phyloP scores from a whole-genome alignment of 2,113 vertebrate species.

The Scomber japonicus region DNA sequence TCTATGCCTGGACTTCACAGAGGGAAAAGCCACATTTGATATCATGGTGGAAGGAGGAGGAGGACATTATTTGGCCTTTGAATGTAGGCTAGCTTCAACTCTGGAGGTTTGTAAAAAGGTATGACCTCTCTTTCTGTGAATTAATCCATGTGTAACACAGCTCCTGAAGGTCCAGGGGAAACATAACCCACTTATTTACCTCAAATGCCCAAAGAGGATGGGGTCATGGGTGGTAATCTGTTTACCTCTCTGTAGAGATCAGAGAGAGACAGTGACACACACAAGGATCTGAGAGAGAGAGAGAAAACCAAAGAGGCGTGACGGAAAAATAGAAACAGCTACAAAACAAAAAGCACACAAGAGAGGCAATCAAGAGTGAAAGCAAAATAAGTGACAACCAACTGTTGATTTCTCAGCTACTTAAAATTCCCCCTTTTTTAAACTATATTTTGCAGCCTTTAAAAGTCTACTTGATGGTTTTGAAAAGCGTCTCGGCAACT shows the following conservation, averaged over 20 bases:
- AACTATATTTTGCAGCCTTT: background rate
- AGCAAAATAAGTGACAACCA: background rate
- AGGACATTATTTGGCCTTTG: background rate
- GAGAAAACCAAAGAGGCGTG: background rate
- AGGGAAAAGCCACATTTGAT: background rate
- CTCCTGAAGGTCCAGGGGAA: background rate
- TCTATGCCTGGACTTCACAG: background rate
- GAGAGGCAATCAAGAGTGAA: background rate
- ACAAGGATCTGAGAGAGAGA: background rate
- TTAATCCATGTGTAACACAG: background rate
- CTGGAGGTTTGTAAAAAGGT: background rate
- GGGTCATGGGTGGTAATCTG: background rate
- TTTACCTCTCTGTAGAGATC: background rate
- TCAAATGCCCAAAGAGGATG: background rate
- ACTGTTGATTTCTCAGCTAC: background rate
- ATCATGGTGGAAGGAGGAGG: background rate
- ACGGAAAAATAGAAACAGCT: background rate
- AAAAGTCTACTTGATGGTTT: background rate
- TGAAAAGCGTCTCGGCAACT: background rate
- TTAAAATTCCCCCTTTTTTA: background rate
- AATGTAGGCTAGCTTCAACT: background rate
- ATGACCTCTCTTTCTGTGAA: background rate
- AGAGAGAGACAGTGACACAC: background rate
- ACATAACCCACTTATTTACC: constrained; percentile 9
- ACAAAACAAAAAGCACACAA: background rate